These are phyloP conservation scores for Camponotus floridanus DNA, from an alignment of 1,140 invertebrate species.

Conservation along the genomic window DNA sequence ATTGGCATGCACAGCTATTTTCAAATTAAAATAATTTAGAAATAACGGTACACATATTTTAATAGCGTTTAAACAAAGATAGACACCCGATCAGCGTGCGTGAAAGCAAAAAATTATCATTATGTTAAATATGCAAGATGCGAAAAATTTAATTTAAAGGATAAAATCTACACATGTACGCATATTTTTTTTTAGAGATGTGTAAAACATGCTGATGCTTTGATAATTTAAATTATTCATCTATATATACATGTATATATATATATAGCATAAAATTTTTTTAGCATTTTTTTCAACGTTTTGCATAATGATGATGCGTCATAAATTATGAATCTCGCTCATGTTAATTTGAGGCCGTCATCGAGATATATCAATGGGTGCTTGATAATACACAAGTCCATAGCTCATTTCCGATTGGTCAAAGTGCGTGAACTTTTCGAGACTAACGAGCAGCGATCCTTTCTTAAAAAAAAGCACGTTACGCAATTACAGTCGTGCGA, in stretches of 20 bases:
- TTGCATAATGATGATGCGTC: neutral
- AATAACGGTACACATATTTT: constrained; percentile 1
- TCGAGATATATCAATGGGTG: neutral
- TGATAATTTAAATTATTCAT: neutral
- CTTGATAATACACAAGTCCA: neutral
- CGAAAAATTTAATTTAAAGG: neutral
- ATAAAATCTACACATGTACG: neutral
- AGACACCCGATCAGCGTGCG: neutral
- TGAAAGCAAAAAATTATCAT: neutral
- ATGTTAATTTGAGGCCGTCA: neutral
- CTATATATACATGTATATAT: no score
- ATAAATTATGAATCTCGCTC: neutral
- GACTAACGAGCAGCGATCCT: constrained; percentile 2
- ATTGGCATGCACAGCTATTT: neutral
- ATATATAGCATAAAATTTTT: neutral
- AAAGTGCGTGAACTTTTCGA: constrained; percentile 45
- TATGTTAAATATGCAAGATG: neutral
- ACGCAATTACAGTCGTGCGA: constrained; percentile 20
- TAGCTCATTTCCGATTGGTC: constrained; percentile 1
- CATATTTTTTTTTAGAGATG: neutral
- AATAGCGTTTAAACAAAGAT: neutral
- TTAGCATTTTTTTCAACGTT: neutral
- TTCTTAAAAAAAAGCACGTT: constrained; percentile 5
- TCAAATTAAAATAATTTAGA: neutral
- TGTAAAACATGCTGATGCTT: neutral